Evolutionary conservation across 2,888 invertebrate species (phyloP), one percentile per base, ranked within the genome.

Genomic region (Limnephilus rhombicus): DNA sequence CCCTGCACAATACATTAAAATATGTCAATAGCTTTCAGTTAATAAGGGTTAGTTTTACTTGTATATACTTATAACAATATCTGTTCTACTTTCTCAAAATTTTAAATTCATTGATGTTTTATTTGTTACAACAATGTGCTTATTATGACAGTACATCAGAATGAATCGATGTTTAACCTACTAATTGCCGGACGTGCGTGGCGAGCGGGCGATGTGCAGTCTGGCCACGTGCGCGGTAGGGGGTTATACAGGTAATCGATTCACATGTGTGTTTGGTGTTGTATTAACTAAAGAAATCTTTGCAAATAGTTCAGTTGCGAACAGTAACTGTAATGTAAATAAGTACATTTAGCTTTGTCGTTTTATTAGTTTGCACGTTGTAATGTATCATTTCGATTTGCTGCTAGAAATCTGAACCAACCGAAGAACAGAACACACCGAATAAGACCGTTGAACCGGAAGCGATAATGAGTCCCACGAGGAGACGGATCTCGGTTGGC

Each of bases 401-500:
- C 88, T 31, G 53, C 31, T 92, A 95, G 96, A 94, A 96, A 94
- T 94, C 13, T 45, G 31, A 94, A 94, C 15, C 95, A 0, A 90
- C 92, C 41, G 94, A 93, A 15, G 93, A 92, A n/a, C 91, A 91
- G 15, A 68, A 91, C 37, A 90, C 92, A 3, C 90, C 93, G 4
- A 91, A 89, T 83, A 93, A 93, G 53, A 92, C 34, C 80, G 90
- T 93, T 18, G 93, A 93, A 31, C 96, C 68, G 95, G 91, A 93
- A 49, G 94, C 94, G 83, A 94, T 94, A 80, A 94, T 96, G 41
- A 97, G 96, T 94, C 97, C 97, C 94, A 97, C 96, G 3, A 97
- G 97, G 87, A 96, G 97, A 94, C 97, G 98, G 93, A 98, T 99
- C 94, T 98, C 98, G 0, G 97, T 98, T 94, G 98, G 98, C 0